phyloP scores from a whole-genome alignment of 1,140 invertebrate genomes.

The Drosophila nigromelanica region DNA sequence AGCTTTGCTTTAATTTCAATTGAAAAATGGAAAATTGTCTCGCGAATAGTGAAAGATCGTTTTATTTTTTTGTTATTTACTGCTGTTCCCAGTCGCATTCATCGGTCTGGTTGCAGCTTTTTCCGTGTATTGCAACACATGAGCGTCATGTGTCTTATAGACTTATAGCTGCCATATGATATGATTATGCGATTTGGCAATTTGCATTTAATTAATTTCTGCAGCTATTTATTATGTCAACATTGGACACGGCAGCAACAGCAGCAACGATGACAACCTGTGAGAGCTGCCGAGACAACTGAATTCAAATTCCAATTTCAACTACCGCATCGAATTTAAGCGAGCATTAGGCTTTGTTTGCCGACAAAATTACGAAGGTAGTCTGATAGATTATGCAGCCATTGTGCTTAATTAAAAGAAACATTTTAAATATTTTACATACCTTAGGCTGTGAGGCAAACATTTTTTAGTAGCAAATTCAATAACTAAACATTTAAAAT shows the following conservation, averaged over 20 bases:
- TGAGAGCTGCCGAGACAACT: constrained; percentile 31
- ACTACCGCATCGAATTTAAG: constrained; percentile 66
- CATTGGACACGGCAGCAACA: constrained; percentile 18
- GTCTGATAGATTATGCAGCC: constrained; percentile 4
- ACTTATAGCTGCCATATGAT: constrained; percentile 32
- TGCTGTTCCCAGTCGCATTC: constrained; percentile 13
- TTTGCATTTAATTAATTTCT: constrained; percentile 82
- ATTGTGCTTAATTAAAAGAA: background rate
- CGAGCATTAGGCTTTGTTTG: constrained; percentile 66
- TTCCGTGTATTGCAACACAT: constrained; percentile 70
- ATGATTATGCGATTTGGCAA: constrained; percentile 81
- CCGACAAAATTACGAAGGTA: constrained; percentile 7
- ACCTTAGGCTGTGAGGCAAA: too few relatives aligned
- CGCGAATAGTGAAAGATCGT: constrained; percentile 9
- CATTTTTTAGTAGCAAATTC: too few relatives aligned
- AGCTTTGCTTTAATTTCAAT: constrained; percentile 35
- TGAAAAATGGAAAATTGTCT: constrained; percentile 28
- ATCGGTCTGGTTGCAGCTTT: constrained; percentile 18
- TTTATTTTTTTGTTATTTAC: background rate
- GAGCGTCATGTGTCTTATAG: background rate
- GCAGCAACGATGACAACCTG: constrained; percentile 42
- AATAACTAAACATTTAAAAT: too few relatives aligned
- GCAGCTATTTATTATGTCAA: constrained; percentile 80
- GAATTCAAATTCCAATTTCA: constrained; percentile 40
- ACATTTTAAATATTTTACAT: background rate